These are phyloP conservation scores for Olivierus martensii DNA, from an alignment of 1,140 invertebrate genomes.

Conservation along the genomic window DNA sequence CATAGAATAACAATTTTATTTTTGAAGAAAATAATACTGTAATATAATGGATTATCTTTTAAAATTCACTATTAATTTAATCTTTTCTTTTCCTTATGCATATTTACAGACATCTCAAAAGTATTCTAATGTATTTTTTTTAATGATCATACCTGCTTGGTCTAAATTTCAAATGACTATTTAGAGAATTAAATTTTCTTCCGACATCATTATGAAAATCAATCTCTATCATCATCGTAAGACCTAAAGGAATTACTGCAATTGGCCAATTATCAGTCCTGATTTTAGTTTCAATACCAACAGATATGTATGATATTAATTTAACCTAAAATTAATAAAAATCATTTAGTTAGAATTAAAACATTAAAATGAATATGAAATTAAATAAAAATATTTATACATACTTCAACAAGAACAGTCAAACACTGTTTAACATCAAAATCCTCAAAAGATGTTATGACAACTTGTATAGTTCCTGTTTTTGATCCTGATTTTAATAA, in stretches of 20 bases:
- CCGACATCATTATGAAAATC: slow-evolving; percentile 36
- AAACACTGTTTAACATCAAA: slow-evolving; percentile 40
- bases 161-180: slow-evolving; percentile 27
- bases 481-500: slow-evolving; percentile 11
- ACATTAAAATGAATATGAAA: neutral
- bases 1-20: no score
- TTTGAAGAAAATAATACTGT: no score
- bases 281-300: slow-evolving; percentile 25
- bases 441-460: slow-evolving; percentile 41
- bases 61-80: no score
- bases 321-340: slow-evolving; percentile 29
- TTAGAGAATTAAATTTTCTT: slow-evolving; percentile 31
- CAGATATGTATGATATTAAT: slow-evolving; percentile 34
- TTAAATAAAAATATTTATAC: neutral
- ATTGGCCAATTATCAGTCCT: slow-evolving; percentile 23
- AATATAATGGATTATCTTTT: no score
- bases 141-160: slow-evolving; percentile 28
- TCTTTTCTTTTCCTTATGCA: no score
- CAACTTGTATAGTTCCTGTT: slow-evolving; percentile 43
- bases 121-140: no score
- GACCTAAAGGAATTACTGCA: slow-evolving; percentile 31
- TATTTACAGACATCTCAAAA: no score
- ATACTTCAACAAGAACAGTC: slow-evolving; percentile 32
- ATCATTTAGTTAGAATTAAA: neutral
- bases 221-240: slow-evolving; percentile 28